Percentiles rank a stretch among this genome's conserved stretches.
Evolutionary conservation across 2,888 invertebrate genomes (phyloP).

Genomic region (Lasioglossum malachurum): DNA sequence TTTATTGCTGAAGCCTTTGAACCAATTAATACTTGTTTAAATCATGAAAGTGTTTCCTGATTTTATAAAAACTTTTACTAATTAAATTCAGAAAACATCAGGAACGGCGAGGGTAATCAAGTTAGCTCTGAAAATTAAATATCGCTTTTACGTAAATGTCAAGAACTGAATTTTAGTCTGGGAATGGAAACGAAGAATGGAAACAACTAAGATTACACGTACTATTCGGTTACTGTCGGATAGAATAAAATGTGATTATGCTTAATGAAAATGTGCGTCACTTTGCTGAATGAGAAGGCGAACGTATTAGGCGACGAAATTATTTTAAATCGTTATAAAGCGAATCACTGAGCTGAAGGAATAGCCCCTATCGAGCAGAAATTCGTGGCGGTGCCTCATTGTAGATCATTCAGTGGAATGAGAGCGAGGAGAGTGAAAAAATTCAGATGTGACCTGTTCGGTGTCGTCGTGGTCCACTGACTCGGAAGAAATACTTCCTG

Average conservation of each 20-base stretch:
- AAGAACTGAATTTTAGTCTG: too few species aligned
- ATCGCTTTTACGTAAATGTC: neutral
- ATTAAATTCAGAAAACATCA: too few species aligned
- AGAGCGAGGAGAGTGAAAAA: constrained; percentile 70
- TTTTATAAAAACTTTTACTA: too few species aligned
- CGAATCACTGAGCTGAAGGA: constrained; percentile 34
- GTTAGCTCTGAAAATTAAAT: neutral
- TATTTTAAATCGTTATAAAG: constrained; percentile 28
- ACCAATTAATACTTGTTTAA: too few species aligned
- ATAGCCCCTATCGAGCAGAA: constrained; percentile 41
- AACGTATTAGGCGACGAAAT: constrained; percentile 1
- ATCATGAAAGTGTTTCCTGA: too few species aligned
- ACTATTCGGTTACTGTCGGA: neutral
- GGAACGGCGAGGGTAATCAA: too few species aligned
- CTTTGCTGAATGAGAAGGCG: neutral
- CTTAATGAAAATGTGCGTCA: neutral
- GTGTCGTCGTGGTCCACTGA: constrained; percentile 80
- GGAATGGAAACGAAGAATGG: neutral
- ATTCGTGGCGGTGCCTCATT: constrained; percentile 17
- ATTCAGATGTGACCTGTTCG: constrained; percentile 83
- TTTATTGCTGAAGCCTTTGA: too few species aligned
- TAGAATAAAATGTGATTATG: neutral
- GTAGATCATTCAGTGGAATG: constrained; percentile 13
- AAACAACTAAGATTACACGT: neutral
- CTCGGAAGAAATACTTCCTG: constrained; percentile 84